Conservation (phyloP, 1,140 invertebrate genomes). For the Bombyx mandarina region DNA sequence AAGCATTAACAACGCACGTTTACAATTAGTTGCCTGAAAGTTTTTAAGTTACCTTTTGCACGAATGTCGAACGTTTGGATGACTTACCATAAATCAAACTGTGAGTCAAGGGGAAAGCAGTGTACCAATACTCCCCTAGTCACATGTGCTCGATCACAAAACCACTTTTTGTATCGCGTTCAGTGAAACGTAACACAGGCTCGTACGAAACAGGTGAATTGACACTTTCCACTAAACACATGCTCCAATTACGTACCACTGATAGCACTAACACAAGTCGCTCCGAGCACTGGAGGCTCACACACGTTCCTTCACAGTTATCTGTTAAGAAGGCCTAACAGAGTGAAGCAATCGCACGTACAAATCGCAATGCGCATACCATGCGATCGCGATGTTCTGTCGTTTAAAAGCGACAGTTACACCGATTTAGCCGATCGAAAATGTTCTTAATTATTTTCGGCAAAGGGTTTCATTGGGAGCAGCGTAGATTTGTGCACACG, state of each 20-base stretch:
- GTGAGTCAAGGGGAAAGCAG: slow-evolving; percentile 31
- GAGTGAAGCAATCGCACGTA: slow-evolving; percentile 51
- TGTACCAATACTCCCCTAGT: slow-evolving; percentile 36
- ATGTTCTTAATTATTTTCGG: slow-evolving; percentile 58
- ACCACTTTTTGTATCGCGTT: slow-evolving; percentile 44
- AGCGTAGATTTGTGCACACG: slow-evolving; percentile 34
- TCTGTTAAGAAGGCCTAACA: slow-evolving; percentile 59
- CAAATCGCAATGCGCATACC: slow-evolving; percentile 57
- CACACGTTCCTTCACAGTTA: slow-evolving; percentile 64
- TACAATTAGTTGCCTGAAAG: not conserved
- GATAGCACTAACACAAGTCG: slow-evolving; percentile 40
- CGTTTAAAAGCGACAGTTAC: slow-evolving; percentile 54
- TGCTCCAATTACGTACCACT: slow-evolving; percentile 46
- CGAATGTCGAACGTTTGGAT: slow-evolving; percentile 3
- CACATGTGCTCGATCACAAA: slow-evolving; percentile 41
- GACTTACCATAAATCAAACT: slow-evolving; percentile 53
- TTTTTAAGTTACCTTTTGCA: slow-evolving; percentile 1
- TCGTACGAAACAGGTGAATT: slow-evolving; percentile 34
- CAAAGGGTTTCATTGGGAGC: slow-evolving; percentile 26
- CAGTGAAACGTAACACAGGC: slow-evolving; percentile 41
- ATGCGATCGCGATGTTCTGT: slow-evolving; percentile 33
- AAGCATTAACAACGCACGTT: too few species aligned
- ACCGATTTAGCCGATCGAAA: slow-evolving; percentile 57
- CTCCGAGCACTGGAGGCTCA: slow-evolving; percentile 49
- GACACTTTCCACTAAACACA: slow-evolving; percentile 53